A percentile compares a stretch with the other conserved stretches of the same genome.
phyloP scores from a whole-genome alignment of 2,797 vertebrate genomes.

The Acrocephalus scirpaceus region DNA sequence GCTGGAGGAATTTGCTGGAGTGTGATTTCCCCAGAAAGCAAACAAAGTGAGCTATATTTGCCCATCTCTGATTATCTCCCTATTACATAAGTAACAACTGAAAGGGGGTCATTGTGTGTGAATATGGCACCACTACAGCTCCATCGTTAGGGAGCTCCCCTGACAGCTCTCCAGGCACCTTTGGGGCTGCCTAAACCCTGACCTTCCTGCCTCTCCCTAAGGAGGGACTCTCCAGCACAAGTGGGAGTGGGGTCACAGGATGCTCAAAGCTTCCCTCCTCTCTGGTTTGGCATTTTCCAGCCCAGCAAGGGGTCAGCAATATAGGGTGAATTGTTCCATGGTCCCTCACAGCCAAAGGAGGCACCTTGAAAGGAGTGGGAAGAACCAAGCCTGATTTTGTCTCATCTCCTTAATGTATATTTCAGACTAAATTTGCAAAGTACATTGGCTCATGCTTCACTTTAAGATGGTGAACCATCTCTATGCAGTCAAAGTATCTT shows the following conservation, averaged over 20 bases:
- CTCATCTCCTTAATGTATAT: background rate
- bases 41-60: background rate
- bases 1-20: conserved; percentile 9
- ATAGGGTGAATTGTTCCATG: background rate
- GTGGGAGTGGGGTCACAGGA: fast-evolving
- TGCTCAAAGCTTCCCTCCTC: background rate
- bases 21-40: conserved; percentile 8
- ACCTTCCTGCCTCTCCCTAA: background rate
- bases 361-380: background rate
- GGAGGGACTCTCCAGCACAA: background rate
- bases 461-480: background rate
- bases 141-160: background rate
- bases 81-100: background rate
- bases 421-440: background rate
- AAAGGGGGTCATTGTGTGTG: background rate
- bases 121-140: background rate
- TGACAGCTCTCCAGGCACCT: background rate
- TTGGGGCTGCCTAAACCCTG: fast-evolving
- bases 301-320: background rate
- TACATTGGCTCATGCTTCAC: background rate
- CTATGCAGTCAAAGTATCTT: background rate
- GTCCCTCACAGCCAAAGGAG: background rate
- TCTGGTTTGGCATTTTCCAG: background rate
- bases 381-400: background rate
- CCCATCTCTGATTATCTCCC: background rate